Percentiles rank a stretch among this genome's conserved stretches.
Evolutionary conservation across 2,888 invertebrate species (phyloP).

Genomic region (Liodrosophila aerea): DNA sequence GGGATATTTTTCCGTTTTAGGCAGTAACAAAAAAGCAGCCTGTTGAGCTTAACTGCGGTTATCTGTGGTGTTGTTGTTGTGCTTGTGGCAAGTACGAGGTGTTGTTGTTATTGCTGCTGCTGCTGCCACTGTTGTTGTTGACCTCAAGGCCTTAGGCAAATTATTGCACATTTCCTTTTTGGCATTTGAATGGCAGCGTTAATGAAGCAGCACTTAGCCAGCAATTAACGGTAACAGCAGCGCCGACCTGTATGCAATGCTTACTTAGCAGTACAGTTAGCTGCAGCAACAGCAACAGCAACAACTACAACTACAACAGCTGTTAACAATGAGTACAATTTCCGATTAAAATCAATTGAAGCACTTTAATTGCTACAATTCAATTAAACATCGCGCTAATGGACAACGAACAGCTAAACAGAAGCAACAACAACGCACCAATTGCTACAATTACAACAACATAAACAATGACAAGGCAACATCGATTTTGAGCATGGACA

Average conservation of each 20-base stretch:
- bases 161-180: conserved; percentile 72
- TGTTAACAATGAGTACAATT: conserved; percentile 72
- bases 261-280: conserved; percentile 10
- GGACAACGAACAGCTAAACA: conserved; percentile 42
- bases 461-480: conserved; percentile 25
- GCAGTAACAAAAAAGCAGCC: conserved; percentile 58
- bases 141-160: conserved; percentile 56
- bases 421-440: conserved; percentile 9
- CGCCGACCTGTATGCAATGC: conserved; percentile 36
- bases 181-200: conserved; percentile 63
- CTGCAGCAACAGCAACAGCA: conserved; percentile 13
- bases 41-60: conserved; percentile 56
- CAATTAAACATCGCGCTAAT: conserved; percentile 76
- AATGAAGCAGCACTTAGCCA: conserved; percentile 64
- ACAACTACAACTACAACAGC: conserved; percentile 26
- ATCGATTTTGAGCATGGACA: conserved; percentile 44
- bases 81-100: conserved; percentile 13
- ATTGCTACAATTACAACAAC: conserved; percentile 7
- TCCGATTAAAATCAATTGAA: conserved; percentile 79
- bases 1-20: conserved; percentile 50
- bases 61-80: conserved; percentile 11
- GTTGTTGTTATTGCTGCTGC: conserved; percentile 14
- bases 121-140: conserved; percentile 38
- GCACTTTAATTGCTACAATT: conserved; percentile 79
- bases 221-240: conserved; percentile 49